phyloP scores from a whole-genome alignment of 2,888 invertebrate species.

The Eledona agricola region DNA sequence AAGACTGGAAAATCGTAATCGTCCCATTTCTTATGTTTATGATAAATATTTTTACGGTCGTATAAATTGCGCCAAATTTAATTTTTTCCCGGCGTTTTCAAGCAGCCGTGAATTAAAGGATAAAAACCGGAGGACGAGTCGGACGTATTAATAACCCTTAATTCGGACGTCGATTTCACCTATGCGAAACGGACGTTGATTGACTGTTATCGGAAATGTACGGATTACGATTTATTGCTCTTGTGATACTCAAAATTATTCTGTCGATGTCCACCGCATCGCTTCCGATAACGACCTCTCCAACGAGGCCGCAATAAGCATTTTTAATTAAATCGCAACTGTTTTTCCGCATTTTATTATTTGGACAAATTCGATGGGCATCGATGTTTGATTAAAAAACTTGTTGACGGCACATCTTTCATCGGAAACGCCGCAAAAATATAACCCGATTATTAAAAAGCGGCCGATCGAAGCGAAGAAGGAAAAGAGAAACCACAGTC shows the following conservation, averaged over 20 bases:
- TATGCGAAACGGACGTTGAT: conserved; percentile 47
- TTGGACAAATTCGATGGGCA: too few species aligned
- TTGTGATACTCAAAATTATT: conserved; percentile 31
- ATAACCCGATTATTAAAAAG: conserved; percentile 22
- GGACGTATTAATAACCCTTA: conserved; percentile 47
- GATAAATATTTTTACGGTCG: conserved; percentile 24
- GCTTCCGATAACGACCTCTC: conserved; percentile 16
- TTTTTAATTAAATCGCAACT: too few species aligned
- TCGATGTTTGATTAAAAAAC: conserved; percentile 20
- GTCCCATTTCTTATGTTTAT: conserved; percentile 28
- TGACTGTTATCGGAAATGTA: conserved; percentile 40
- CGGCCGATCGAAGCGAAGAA: conserved; percentile 9
- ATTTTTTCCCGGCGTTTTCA: conserved; percentile 9
- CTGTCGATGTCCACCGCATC: conserved; percentile 27
- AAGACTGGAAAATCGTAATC: conserved; percentile 35
- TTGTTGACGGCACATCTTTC: conserved; percentile 10
- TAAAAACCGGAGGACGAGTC: conserved; percentile 37
- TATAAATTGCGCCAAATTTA: conserved; percentile 19
- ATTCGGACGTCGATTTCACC: conserved; percentile 43
- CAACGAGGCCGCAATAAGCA: conserved; percentile 1
- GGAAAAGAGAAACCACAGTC: conserved; percentile 30
- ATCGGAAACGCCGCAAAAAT: conserved; percentile 4
- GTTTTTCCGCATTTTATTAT: too few species aligned
- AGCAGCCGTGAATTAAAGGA: conserved; percentile 21
- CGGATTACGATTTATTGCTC: conserved; percentile 38